Conservation (phyloP, 2,113 vertebrate species). For the Odocoileus hemionus region DNA sequence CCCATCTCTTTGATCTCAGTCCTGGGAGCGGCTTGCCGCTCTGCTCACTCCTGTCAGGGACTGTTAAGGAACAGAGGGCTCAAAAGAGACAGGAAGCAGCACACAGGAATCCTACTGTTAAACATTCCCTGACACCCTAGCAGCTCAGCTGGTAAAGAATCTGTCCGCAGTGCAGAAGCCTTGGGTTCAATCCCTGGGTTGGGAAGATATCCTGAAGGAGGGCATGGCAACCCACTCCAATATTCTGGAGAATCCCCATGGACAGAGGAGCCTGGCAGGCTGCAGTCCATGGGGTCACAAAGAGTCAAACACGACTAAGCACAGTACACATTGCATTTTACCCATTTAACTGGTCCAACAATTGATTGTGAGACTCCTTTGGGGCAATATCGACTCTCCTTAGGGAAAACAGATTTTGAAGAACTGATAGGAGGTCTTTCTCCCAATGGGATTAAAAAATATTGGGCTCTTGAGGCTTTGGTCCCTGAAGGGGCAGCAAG, state of each 20-base stretch:
- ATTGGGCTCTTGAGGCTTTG: not conserved
- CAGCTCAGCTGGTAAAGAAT: not conserved
- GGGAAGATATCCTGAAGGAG: not conserved
- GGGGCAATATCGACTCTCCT: not conserved
- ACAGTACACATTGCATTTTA: not conserved
- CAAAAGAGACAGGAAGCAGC: too few relatives aligned
- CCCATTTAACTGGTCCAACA: not conserved
- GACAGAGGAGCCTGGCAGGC: accelerated
- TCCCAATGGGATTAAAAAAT: not conserved
- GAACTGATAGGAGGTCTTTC: not conserved
- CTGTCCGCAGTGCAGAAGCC: not conserved
- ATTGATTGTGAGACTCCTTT: not conserved
- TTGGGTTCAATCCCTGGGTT: not conserved
- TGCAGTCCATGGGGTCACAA: not conserved
- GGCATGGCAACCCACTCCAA: not conserved
- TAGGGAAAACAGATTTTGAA: not conserved
- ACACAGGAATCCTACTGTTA: too few relatives aligned
- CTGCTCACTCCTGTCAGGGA: too few relatives aligned
- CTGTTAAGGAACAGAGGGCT: too few relatives aligned
- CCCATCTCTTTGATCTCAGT: too few relatives aligned
- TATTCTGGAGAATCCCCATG: too few relatives aligned
- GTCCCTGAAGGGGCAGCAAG: not conserved
- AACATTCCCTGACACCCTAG: too few relatives aligned
- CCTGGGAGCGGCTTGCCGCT: too few relatives aligned
- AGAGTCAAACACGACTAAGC: not conserved